phyloP scores from a whole-genome alignment of 1,140 invertebrate species.

The Atta texana region DNA sequence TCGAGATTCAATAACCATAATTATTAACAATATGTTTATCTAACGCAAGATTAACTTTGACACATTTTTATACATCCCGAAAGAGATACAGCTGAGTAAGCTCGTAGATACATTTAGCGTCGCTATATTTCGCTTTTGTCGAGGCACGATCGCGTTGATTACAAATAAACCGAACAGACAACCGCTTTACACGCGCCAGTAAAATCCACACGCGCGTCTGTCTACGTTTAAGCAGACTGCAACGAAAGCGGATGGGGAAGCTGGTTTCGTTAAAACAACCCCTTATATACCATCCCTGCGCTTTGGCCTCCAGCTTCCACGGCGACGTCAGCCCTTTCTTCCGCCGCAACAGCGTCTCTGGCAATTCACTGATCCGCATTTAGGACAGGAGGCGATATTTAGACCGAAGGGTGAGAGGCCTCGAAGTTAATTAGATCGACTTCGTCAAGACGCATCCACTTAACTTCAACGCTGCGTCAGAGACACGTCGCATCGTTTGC shows the following conservation, averaged over 20 bases:
- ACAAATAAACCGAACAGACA: conserved; percentile 76
- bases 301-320: conserved; percentile 47
- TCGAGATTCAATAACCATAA: neutral
- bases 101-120: conserved; percentile 35
- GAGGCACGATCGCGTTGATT: conserved; percentile 71
- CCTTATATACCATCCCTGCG: conserved; percentile 46
- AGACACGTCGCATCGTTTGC: conserved; percentile 41
- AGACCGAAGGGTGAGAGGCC: conserved; percentile 69
- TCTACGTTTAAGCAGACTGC: conserved; percentile 56
- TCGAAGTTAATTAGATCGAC: conserved; percentile 78
- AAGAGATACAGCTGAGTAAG: neutral
- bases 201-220: conserved; percentile 60
- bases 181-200: conserved; percentile 55
- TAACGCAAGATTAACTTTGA: neutral
- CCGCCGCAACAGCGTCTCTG: conserved; percentile 55
- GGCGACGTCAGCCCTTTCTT: conserved; percentile 65
- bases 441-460: conserved; percentile 71
- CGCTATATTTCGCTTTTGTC: conserved; percentile 52
- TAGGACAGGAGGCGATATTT: conserved; percentile 71
- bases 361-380: conserved; percentile 70
- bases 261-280: conserved; percentile 66
- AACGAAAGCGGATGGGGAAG: conserved; percentile 32
- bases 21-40: neutral
- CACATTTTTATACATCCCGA: neutral
- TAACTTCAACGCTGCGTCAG: conserved; percentile 67